Conservation (phyloP, 2,888 invertebrate genomes). For the Hydrotaea diabolus region DNA sequence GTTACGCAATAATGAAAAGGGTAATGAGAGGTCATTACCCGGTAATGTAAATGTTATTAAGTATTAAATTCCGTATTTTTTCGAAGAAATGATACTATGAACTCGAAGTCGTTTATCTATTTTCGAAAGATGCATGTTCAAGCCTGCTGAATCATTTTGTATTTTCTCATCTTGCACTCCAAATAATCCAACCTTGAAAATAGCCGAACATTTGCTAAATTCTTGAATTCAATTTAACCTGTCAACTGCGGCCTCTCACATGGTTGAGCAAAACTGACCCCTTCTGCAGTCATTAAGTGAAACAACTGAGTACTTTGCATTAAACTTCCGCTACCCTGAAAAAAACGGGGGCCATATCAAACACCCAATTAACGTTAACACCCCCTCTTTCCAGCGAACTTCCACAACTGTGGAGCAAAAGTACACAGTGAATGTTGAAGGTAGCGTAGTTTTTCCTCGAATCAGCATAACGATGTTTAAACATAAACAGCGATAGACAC, state of each 20-base stretch:
- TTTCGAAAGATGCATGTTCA: too few species aligned
- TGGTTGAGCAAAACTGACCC: slow-evolving; percentile 33
- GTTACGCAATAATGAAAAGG: too few species aligned
- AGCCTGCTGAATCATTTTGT: too few species aligned
- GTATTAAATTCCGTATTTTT: too few species aligned
- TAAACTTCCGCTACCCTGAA: neutral
- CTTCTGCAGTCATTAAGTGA: slow-evolving; percentile 15
- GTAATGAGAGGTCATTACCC: too few species aligned
- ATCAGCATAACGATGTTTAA: slow-evolving; percentile 60
- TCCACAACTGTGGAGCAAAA: neutral
- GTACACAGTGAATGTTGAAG: slow-evolving; percentile 52
- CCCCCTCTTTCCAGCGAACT: too few species aligned
- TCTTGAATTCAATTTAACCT: slow-evolving; percentile 54
- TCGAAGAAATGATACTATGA: too few species aligned
- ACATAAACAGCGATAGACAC: slow-evolving; percentile 46
- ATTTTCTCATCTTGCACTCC: too few species aligned
- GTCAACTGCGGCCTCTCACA: slow-evolving; percentile 57
- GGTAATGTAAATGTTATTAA: too few species aligned
- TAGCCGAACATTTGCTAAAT: too few species aligned
- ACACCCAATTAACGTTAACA: slow-evolving; percentile 56
- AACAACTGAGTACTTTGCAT: slow-evolving; percentile 4
- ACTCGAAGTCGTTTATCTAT: too few species aligned
- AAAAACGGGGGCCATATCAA: slow-evolving; percentile 42
- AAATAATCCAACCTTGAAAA: too few species aligned
- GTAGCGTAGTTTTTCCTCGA: slow-evolving; percentile 15